Conservation (phyloP, 92 coral and sea anemone genomes). For the Porites divaricata region DNA sequence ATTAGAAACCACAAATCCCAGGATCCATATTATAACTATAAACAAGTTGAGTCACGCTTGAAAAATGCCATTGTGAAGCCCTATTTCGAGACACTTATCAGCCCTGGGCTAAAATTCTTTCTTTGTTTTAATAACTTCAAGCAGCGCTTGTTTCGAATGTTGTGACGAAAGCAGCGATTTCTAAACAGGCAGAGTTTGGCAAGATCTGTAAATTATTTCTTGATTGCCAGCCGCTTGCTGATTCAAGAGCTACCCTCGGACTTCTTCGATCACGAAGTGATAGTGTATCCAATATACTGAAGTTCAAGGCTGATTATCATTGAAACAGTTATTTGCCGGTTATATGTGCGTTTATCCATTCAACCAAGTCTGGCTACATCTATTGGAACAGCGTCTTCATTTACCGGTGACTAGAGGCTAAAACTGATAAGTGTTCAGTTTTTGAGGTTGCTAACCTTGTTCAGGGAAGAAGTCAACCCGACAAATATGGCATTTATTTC, state of each 20-base stretch:
- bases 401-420: neutral
- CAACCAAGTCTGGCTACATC: neutral
- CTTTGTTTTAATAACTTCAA: conserved; percentile 3
- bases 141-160: neutral
- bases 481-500: conserved; percentile 2
- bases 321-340: neutral
- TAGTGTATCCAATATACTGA: no score
- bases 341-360: neutral
- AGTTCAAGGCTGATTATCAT: neutral
- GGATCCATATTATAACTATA: neutral
- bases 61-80: neutral
- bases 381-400: no score
- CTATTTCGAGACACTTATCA: neutral
- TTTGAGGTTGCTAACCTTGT: no score
- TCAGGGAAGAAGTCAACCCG: neutral
- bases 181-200: neutral
- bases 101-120: conserved; percentile 7
- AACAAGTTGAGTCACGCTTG: neutral
- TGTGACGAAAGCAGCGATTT: conserved; percentile 7
- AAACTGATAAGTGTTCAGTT: neutral
- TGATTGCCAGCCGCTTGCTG: no score
- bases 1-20: neutral
- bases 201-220: no score
- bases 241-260: no score
- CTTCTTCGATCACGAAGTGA: neutral